Base-by-base conservation (phyloP, 2,113 vertebrate genomes). In the Lepidiolamprologus cunningtoni region DNA sequence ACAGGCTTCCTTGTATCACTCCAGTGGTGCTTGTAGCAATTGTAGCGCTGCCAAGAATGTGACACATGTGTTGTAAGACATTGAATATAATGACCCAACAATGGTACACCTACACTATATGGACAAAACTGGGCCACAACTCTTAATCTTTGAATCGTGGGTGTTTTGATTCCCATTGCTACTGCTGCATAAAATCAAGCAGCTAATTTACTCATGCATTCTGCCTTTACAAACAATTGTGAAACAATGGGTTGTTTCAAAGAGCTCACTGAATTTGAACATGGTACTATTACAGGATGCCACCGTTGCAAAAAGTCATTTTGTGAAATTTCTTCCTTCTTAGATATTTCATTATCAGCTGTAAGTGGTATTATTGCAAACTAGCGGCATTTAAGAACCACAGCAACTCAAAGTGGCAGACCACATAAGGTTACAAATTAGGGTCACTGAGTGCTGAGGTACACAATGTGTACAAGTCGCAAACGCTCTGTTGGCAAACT, bases 11-110 rank as follows among this genome's bases (percentile, higher is more conserved):
- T 96, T 0, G 95, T 88, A 85, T 99, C 99, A 85, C 98, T 99
- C 99, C 99, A 99, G 93, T 99, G 99, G 93, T 99, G 99, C 93
- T 99, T 99, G 92, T 97, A 99, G 95, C 99, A 99, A 95, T 98
- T 98, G 91, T 98, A 99, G 78, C 98, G 98, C 99, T 97, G 91
- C 45, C 37, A 53, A 73, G 33, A 68, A 40, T 7, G 17, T 11
- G 2, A 1, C n/a, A 47, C 95, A 66, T 6, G 6, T 12, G 45
- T 10, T 13, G n/a, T 5, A n/a, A 85, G 21, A 53, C 9, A 8
- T 9, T 79, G 5, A 85, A 28, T 57, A 50, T 17, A 50, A 35
- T 26, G 7, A 58, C n/a, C 42, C 35, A n/a, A 11, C 33, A 35
- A 6, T 13, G 5, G n/a, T 2, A 61, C 23, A 76, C 23, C 42